Evolutionary conservation across 2,113 vertebrate species (phyloP).

Genomic region (Myrmophylax atrothorax): DNA sequence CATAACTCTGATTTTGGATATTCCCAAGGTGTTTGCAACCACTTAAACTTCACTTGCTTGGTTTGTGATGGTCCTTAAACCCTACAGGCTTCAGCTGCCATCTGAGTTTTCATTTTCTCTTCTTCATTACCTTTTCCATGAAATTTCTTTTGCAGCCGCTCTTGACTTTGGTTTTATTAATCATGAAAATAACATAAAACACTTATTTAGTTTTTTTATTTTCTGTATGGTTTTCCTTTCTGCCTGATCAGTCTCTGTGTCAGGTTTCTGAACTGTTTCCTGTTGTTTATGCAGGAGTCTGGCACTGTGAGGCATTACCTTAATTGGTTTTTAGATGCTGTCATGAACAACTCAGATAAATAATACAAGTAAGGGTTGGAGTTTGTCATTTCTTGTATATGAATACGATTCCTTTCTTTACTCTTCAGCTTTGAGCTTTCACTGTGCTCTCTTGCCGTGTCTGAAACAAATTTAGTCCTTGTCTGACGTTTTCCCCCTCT

Average conservation of each 20-base stretch:
- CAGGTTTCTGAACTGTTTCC: background rate
- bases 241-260: background rate
- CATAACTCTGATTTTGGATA: background rate
- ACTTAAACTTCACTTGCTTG: background rate
- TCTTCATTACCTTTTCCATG: background rate
- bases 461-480: background rate
- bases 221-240: background rate
- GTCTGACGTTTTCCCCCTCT: background rate
- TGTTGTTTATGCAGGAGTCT: background rate
- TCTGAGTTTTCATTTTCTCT: background rate
- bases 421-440: background rate
- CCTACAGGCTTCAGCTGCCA: background rate
- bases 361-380: background rate
- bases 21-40: background rate
- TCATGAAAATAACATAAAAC: background rate
- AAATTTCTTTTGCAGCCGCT: background rate
- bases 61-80: background rate
- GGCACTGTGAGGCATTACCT: background rate
- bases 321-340: conserved; percentile 2
- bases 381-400: background rate
- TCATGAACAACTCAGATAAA: conserved; percentile 18
- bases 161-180: background rate
- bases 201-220: background rate
- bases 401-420: background rate
- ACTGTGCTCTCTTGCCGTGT: background rate